A percentile compares a stretch with the other conserved stretches of the same genome.
These are phyloP conservation scores for Aythya baeri DNA, from an alignment of 2,113 vertebrate genomes.

Conservation along the genomic window DNA sequence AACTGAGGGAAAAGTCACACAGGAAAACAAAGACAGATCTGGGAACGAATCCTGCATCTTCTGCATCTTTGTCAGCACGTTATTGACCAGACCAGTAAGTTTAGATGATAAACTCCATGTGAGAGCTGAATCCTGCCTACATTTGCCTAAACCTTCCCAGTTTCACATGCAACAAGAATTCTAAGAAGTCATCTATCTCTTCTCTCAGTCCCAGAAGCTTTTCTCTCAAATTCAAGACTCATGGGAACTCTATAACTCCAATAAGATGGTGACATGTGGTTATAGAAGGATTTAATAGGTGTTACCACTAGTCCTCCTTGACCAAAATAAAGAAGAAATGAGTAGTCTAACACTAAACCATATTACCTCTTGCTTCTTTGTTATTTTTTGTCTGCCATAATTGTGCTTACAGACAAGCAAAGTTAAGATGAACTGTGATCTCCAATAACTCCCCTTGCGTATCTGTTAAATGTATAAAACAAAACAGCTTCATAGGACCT, in stretches of 20 bases:
- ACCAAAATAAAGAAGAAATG: neutral
- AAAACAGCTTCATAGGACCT: rapidly evolving
- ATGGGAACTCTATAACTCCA: neutral
- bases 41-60: neutral
- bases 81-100: neutral
- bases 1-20: neutral
- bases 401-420: neutral
- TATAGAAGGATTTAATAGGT: neutral
- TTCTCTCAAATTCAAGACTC: neutral
- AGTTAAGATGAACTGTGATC: neutral
- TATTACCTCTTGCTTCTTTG: neutral
- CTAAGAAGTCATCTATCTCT: rapidly evolving
- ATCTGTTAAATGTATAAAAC: neutral
- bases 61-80: neutral
- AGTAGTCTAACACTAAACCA: neutral
- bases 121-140: neutral
- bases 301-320: neutral
- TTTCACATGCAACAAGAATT: neutral
- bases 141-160: neutral
- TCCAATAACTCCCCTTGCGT: neutral
- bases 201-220: neutral
- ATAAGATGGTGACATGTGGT: neutral
- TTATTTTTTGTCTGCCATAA: neutral
- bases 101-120: neutral
- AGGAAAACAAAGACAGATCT: neutral